Evolutionary conservation across 2,888 invertebrate genomes (phyloP), one percentile per base, ranked within the genome.

Genomic region (Oligia latruncula): DNA sequence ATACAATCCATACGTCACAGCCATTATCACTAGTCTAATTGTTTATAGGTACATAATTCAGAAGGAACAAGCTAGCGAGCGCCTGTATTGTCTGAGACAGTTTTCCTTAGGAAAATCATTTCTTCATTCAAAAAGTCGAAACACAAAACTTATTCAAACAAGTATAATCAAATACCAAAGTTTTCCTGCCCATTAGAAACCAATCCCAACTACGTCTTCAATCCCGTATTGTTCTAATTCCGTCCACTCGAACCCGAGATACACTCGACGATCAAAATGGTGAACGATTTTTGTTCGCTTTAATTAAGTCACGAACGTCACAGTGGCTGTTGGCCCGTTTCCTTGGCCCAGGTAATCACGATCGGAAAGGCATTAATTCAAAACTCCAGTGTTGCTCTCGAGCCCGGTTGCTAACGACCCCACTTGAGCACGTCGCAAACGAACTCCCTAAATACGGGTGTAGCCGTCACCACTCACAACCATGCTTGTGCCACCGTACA

Each of bases 221-320:
- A 80, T 81, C 74, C 75, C 67, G 83, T 84, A 87, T 89, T 89
- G 89, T 89, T 80, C 89, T 82, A 86, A 89, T 84, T 85, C 71
- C 77, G 71, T 77, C 83, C 84, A 87, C 85, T 88, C 81, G 81
- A 88, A 81, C 85, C 84, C 80, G 71, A 89, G 85, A 89, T 86
- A 90, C 90, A 90, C 89, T 89, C 72, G 74, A 90, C 88, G 90
- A 91, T 90, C 92, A 90, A 91, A 94, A 92, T 90, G 91, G 89
- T 85, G 88, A 90, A 88, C 89, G 90, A 90, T 92, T 93, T 92
- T 91, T 93, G 92, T 92, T 90, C 90, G 87, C 87, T 91, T 93
- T 94, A 94, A 94, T 94, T 93, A 93, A 94, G 94, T 94, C 94
- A 95, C 94, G 94, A 92, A 92, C 93, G 87, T 92, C 88, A 91